Base-by-base conservation (phyloP, 2,888 invertebrate species). In the Watsonalla cultraria region DNA sequence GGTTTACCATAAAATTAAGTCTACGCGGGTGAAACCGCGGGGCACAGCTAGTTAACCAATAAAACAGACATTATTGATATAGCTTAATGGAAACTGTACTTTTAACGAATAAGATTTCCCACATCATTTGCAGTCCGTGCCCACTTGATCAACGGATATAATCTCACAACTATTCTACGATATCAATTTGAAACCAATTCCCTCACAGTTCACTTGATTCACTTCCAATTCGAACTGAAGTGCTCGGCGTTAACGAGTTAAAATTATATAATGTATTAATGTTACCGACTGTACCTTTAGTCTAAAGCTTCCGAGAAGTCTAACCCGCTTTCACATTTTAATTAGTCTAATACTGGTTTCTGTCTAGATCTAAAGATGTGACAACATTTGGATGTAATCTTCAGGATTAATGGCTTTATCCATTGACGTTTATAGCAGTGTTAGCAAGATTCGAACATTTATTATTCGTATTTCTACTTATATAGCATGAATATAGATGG, bases 111-210 rank as follows among this genome's bases (percentile, higher is more conserved):
- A 24, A 24, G 24, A 24, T 24, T 1, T 24, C 24, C 24, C 24
- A 24, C 24, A 24, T 1, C 24, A 24, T 2, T 24, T 24, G 24
- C n/a, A n/a, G n/a, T n/a, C n/a, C n/a, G n/a, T n/a, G n/a, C n/a
- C n/a, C n/a, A n/a, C n/a, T n/a, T n/a, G n/a, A n/a, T n/a, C n/a
- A 49, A 33, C 34, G 55, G 51, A 62, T 56, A 59, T 60, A 64
- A 65, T 68, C 61, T 64, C 51, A 42, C 63, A 72, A 62, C 62
- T 72, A 70, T 72, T 74, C 72, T 60, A 58, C 52, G 56, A 56
- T 67, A 68, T 70, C 72, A 66, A 69, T 64, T 65, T 58, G 58
- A 60, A 58, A 56, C 50, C 66, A 66, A 68, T 65, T 67, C 56
- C 52, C 52, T 63, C 65, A 56, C 61, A 68, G 67, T 63, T 61